Evolutionary conservation across 2,888 invertebrate species (phyloP).

Genomic region (Hybos culiciformis): DNA sequence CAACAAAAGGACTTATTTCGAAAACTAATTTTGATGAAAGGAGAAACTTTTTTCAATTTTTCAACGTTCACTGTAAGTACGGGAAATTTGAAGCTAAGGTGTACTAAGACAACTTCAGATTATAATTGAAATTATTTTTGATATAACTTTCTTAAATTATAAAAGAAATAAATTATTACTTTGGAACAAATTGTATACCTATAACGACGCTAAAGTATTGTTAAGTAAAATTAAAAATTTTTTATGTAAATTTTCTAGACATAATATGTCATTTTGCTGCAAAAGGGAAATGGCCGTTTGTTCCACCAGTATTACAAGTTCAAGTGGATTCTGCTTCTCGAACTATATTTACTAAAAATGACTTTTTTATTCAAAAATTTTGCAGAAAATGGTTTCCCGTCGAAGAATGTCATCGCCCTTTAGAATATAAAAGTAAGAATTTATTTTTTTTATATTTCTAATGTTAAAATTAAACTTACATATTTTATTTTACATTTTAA

Average conservation of each 20-base stretch:
- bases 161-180: too few relatives aligned
- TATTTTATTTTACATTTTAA: neutral
- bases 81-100: too few relatives aligned
- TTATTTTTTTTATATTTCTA: neutral
- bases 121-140: too few relatives aligned
- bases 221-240: too few relatives aligned
- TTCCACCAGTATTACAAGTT: slow-evolving; percentile 30
- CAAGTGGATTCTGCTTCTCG: slow-evolving; percentile 28
- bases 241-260: too few relatives aligned
- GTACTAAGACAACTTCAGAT: too few relatives aligned
- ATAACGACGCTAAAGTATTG: neutral
- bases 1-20: too few relatives aligned
- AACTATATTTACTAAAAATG: slow-evolving; percentile 27
- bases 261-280: slow-evolving; percentile 33
- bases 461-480: neutral
- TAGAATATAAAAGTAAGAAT: neutral
- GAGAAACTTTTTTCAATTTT: neutral
- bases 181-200: neutral
- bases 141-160: too few relatives aligned
- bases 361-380: slow-evolving; percentile 26
- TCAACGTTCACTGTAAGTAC: neutral
- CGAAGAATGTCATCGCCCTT: slow-evolving; percentile 30
- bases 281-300: slow-evolving; percentile 34
- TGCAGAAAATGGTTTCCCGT: slow-evolving; percentile 32
- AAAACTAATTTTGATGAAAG: neutral